phyloP scores from a whole-genome alignment of 2,113 vertebrate genomes.

The Otis tarda region DNA sequence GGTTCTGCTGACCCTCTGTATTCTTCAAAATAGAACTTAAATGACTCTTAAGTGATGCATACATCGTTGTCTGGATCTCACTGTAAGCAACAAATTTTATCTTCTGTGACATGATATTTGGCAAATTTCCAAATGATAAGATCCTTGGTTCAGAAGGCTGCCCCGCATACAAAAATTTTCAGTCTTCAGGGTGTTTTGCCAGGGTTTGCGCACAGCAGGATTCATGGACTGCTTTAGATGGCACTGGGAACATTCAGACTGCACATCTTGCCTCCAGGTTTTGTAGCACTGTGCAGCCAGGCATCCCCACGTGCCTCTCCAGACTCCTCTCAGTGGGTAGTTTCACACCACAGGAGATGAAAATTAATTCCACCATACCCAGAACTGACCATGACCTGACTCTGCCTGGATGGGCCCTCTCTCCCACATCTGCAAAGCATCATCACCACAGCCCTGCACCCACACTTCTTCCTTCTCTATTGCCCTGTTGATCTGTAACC shows the following conservation, averaged over 20 bases:
- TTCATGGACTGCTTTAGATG: neutral
- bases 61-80: neutral
- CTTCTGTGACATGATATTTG: neutral
- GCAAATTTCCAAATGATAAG: neutral
- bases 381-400: neutral
- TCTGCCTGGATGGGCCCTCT: accelerated
- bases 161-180: neutral
- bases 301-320: accelerated
- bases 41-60: neutral
- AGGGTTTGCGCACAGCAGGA: neutral
- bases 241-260: neutral
- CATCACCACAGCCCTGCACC: neutral
- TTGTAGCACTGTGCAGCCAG: neutral
- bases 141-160: neutral
- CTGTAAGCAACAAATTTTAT: neutral
- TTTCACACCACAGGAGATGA: neutral
- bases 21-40: neutral
- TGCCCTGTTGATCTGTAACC: neutral
- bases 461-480: neutral
- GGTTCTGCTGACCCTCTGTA: neutral
- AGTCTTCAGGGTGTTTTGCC: neutral
- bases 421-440: neutral
- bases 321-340: neutral
- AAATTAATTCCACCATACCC: neutral
- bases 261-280: neutral